Conservation (phyloP, 2,797 vertebrate species). For the Apodemus agrarius region DNA sequence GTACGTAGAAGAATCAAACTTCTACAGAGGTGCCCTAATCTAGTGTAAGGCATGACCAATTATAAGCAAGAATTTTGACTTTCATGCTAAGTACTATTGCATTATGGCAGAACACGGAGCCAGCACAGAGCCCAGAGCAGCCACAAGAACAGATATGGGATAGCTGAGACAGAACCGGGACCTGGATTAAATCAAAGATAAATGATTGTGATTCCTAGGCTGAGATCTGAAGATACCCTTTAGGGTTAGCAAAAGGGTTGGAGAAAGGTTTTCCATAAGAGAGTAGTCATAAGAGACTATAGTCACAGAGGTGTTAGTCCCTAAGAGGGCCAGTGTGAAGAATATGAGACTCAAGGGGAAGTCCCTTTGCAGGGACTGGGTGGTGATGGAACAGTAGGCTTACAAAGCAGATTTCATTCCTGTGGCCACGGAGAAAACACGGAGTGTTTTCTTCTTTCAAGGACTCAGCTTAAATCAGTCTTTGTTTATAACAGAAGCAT, state of each 20-base stretch:
- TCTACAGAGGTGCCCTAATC: background rate
- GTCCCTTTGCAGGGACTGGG: background rate
- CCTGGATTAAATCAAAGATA: background rate
- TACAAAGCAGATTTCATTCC: background rate
- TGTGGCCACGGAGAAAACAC: background rate
- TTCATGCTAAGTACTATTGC: rapidly evolving
- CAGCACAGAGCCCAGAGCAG: too few species aligned
- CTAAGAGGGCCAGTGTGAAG: background rate
- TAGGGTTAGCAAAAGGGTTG: background rate
- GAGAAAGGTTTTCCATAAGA: background rate
- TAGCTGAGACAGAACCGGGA: background rate
- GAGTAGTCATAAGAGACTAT: background rate
- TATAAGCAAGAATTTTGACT: background rate
- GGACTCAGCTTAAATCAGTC: background rate
- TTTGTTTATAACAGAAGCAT: background rate
- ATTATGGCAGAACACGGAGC: too few species aligned
- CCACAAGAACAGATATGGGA: background rate
- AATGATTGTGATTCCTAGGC: rapidly evolving
- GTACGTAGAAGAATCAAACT: background rate
- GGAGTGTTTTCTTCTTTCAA: background rate
- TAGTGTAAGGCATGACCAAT: rapidly evolving
- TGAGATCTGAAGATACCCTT: background rate
- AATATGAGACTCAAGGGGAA: background rate
- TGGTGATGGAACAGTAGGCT: background rate
- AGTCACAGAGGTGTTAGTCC: background rate